phyloP scores from a whole-genome alignment of 2,888 invertebrate species.

The Scotopteryx bipunctaria region DNA sequence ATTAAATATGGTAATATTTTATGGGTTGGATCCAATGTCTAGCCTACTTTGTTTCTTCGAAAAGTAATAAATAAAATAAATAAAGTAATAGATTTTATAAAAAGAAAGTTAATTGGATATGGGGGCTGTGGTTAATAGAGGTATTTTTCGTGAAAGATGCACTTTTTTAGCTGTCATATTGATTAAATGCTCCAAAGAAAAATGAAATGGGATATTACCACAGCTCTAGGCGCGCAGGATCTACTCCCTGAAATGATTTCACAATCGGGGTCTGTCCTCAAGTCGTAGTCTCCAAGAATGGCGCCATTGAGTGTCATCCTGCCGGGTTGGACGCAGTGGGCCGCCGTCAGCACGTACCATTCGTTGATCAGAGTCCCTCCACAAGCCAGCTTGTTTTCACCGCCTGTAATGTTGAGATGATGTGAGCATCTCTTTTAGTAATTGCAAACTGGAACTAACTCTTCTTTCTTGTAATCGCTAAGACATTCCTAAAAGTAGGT shows the following conservation, averaged over 20 bases:
- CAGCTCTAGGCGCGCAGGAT: conserved; percentile 53
- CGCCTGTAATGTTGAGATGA: conserved; percentile 31
- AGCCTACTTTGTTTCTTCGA: too few species aligned
- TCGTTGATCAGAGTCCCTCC: conserved; percentile 82
- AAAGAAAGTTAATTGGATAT: too few species aligned
- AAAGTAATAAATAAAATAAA: too few species aligned
- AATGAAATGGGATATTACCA: conserved; percentile 4
- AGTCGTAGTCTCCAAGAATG: conserved; percentile 85
- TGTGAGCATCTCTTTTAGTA: too few species aligned
- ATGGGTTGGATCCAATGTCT: too few species aligned
- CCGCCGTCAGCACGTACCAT: conserved; percentile 83
- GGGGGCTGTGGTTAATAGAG: too few species aligned
- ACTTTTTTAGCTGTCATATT: too few species aligned
- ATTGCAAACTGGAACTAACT: background rate
- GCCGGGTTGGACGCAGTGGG: conserved; percentile 82
- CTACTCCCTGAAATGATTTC: conserved; percentile 57
- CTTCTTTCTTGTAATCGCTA: background rate
- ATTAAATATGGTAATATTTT: too few species aligned
- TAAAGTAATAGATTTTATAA: too few species aligned
- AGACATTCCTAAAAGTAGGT: too few species aligned
- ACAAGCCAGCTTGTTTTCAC: conserved; percentile 66
- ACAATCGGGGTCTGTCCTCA: conserved; percentile 70
- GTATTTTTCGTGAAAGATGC: too few species aligned
- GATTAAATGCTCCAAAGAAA: too few species aligned
- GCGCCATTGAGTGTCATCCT: conserved; percentile 70